phyloP scores from a whole-genome alignment of 2,113 vertebrate genomes.

The Bubo bubo region DNA sequence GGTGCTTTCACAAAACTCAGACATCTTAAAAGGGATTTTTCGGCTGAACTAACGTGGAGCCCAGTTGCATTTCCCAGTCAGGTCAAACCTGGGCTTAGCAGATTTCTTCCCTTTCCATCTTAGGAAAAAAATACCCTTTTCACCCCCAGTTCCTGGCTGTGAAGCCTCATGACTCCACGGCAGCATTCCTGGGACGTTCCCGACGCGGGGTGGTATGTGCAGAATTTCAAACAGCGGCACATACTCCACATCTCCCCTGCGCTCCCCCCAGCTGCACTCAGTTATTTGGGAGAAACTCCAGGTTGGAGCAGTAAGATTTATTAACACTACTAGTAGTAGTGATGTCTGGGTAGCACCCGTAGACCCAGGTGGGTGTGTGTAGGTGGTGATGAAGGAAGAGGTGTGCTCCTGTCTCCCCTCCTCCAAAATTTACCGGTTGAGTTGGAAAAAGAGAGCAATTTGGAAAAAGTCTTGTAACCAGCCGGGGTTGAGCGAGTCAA shows the following conservation, averaged over 20 bases:
- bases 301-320: neutral
- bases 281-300: neutral
- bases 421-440: neutral
- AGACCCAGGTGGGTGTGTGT: neutral
- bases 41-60: neutral
- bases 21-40: neutral
- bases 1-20: neutral
- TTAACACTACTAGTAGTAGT: accelerated
- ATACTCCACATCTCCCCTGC: neutral
- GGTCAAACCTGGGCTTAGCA: neutral
- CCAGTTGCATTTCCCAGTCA: neutral
- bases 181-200: neutral
- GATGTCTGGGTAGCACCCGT: neutral
- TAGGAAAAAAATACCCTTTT: neutral
- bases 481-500: neutral
- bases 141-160: neutral
- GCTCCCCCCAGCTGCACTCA: neutral
- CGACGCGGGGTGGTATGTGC: neutral
- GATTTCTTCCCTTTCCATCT: neutral
- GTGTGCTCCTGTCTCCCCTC: neutral
- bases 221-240: neutral
- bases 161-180: neutral
- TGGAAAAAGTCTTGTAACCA: neutral
- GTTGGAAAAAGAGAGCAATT: neutral
- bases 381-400: neutral